A percentile compares a stretch with the other conserved stretches of the same genome.
phyloP scores from a whole-genome alignment of 1,140 invertebrate species.

The Listronotus oregonensis region DNA sequence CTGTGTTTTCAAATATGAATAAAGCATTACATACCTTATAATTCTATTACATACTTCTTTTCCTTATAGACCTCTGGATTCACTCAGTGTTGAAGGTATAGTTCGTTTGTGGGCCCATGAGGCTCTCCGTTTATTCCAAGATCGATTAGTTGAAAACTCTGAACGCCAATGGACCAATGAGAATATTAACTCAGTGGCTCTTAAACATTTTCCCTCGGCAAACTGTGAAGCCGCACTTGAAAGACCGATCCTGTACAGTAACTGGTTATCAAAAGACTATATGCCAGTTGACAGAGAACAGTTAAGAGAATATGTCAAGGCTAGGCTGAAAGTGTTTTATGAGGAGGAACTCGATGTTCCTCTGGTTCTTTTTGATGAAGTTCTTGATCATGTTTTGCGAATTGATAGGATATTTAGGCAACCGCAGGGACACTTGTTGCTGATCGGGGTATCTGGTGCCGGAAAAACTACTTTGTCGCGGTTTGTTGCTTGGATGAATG shows the following conservation, averaged over 20 bases:
- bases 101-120: constrained; percentile 99
- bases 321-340: constrained; percentile 97
- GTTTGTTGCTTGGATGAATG: constrained; percentile 99
- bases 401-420: constrained; percentile 98
- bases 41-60: neutral
- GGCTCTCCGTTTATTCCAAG: constrained; percentile 96
- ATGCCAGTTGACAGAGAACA: constrained; percentile 94
- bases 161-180: constrained; percentile 98
- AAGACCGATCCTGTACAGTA: constrained; percentile 95
- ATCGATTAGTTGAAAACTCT: constrained; percentile 90
- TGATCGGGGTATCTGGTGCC: constrained; percentile 97
- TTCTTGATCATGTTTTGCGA: constrained; percentile 95
- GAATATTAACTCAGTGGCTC: constrained; percentile 92
- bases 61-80: constrained; percentile 82
- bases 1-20: too few relatives aligned
- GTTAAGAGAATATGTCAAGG: constrained; percentile 94
- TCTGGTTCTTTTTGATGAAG: constrained; percentile 97
- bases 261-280: constrained; percentile 99
- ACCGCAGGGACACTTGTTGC: constrained; percentile 94
- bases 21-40: too few relatives aligned
- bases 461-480: constrained; percentile 98
- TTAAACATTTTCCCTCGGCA: constrained; percentile 93
- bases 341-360: constrained; percentile 99
- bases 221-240: constrained; percentile 83
- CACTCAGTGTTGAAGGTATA: constrained; percentile 88